These are phyloP conservation scores for Nematopogon swammerdamellus DNA, from an alignment of 2,888 invertebrate species.

Conservation along the genomic window DNA sequence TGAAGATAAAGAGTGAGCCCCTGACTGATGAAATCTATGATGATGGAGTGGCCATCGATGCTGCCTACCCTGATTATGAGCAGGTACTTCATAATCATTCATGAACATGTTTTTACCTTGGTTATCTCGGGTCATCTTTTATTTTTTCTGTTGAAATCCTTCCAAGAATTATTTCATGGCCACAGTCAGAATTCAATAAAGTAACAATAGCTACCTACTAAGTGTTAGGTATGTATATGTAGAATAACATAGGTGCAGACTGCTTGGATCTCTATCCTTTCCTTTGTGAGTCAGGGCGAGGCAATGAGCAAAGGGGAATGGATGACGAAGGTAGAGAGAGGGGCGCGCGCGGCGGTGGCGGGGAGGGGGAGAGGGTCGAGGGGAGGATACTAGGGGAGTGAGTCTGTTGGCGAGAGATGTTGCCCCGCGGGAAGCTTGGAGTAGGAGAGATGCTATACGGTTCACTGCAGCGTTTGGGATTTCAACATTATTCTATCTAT, in stretches of 20 bases:
- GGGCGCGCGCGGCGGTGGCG: neutral
- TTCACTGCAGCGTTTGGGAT: neutral
- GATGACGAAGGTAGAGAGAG: neutral
- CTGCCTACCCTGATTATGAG: constrained; percentile 39
- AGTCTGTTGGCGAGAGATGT: neutral
- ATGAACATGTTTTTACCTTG: neutral
- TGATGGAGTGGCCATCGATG: constrained; percentile 53
- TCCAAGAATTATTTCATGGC: neutral
- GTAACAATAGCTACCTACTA: too few species aligned
- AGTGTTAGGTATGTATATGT: too few species aligned
- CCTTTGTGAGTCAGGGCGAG: neutral
- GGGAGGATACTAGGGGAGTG: neutral
- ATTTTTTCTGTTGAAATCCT: neutral
- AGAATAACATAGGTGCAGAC: too few species aligned
- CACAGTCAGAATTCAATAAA: constrained; percentile 1
- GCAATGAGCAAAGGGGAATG: neutral
- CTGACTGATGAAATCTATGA: constrained; percentile 51
- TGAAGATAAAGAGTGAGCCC: constrained; percentile 57
- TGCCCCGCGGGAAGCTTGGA: neutral
- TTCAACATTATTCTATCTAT: too few species aligned
- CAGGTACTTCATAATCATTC: constrained; percentile 28
- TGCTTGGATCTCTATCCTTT: neutral
- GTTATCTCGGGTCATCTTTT: neutral
- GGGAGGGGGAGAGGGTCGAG: neutral
- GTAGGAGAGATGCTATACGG: neutral